These are phyloP conservation scores for Stigmatopora nigra DNA, from an alignment of 2,113 vertebrate species.

Conservation along the genomic window DNA sequence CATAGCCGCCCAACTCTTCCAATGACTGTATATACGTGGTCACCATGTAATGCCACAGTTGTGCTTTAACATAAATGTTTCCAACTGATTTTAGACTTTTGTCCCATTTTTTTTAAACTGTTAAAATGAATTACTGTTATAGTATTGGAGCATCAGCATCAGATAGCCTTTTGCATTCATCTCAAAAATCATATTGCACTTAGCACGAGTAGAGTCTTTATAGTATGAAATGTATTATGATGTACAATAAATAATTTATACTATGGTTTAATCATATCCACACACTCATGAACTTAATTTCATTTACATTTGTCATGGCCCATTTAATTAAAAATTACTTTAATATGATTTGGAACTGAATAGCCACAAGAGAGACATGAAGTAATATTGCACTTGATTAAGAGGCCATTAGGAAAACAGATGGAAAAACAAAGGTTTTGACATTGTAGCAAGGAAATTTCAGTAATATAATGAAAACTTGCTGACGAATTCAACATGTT, in stretches of 20 bases:
- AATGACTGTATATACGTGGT: background rate
- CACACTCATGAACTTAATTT: background rate
- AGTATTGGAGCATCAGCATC: constrained; percentile 33
- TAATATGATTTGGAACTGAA: background rate
- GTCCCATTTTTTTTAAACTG: constrained; percentile 36
- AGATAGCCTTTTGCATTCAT: constrained; percentile 26
- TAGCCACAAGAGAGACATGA: background rate
- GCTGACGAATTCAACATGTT: constrained; percentile 1
- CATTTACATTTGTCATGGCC: background rate
- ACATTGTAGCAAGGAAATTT: background rate
- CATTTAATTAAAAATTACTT: background rate
- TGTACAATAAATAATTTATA: constrained; percentile 9
- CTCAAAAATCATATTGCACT: constrained; percentile 30
- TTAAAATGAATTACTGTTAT: constrained; percentile 25
- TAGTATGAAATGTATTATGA: constrained; percentile 5
- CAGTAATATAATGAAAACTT: background rate
- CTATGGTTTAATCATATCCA: background rate
- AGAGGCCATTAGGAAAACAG: background rate
- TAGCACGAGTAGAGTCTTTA: constrained; percentile 13
- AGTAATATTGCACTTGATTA: constrained; percentile 1
- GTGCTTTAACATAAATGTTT: constrained; percentile 19
- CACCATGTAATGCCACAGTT: constrained; percentile 7
- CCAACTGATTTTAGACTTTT: constrained; percentile 15
- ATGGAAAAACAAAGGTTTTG: constrained; percentile 2
- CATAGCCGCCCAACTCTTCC: constrained; percentile 9